A percentile compares a stretch with the other conserved stretches of the same genome.
phyloP scores from a whole-genome alignment of 2,888 invertebrate species.

The Rhagonycha fulva region DNA sequence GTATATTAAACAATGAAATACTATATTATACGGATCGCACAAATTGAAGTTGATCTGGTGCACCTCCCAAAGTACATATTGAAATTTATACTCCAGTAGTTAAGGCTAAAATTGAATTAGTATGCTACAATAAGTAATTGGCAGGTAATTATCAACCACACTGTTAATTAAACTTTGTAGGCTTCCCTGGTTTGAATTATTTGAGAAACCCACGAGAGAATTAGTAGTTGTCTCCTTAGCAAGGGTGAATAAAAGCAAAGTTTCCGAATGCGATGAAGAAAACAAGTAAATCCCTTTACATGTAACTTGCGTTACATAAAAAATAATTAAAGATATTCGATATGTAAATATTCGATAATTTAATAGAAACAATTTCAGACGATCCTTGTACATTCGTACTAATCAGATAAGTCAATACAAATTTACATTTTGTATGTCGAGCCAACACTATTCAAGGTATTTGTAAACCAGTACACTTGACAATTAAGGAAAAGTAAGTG shows the following conservation, averaged over 20 bases:
- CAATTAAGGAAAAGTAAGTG: constrained; percentile 8
- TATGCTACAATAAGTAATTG: neutral
- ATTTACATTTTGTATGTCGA: neutral
- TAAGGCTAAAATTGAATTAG: neutral
- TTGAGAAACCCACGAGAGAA: neutral
- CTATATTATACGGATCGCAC: neutral
- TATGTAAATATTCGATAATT: neutral
- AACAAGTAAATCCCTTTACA: neutral
- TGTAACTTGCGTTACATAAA: neutral
- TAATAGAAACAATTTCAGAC: neutral
- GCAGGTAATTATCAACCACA: neutral
- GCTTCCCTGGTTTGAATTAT: neutral
- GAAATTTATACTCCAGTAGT: neutral
- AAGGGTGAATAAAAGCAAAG: neutral
- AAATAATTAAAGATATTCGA: neutral
- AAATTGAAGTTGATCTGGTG: neutral
- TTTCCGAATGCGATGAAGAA: neutral
- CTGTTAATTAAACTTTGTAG: neutral
- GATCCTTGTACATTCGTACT: neutral
- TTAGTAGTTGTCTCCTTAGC: neutral
- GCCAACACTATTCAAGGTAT: neutral
- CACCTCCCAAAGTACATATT: neutral
- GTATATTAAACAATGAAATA: neutral
- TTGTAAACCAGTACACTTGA: constrained; percentile 6
- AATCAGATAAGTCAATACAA: neutral